Base-by-base conservation (phyloP, 1,140 invertebrate genomes). In the Sycobia sp. region DNA sequence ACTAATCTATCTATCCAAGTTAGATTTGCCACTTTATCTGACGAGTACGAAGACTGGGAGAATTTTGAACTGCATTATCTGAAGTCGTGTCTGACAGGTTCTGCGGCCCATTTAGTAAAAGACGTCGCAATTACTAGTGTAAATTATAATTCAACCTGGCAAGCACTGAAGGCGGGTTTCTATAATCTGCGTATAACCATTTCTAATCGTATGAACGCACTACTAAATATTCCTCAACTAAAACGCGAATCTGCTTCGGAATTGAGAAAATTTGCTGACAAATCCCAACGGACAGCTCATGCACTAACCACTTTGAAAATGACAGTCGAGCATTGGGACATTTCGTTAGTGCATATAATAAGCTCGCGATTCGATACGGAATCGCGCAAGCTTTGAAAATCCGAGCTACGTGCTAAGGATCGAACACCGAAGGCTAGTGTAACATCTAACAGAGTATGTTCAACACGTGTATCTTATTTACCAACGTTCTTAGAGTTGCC, bases 131-230 rank as follows among this genome's bases (percentile, higher is more conserved):
- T 36, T 7, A 46, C 41, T 0, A 36, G 32, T 1, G 49, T n/a
- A 0, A 61, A 61, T 44, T 61, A 61, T 44, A 13, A 3, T 16
- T 27, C 59, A 3, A 29, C 59, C 1, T 62, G 60, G 60, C 2
- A 34, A 22, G 1, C 41, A n/a, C 38, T 62, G 16, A 16, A 23
- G 3, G n/a, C 46, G 1, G 20, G 51, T 8, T 55, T 46, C 11
- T 25, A 54, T 32, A 55, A 62, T 55, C 18, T 18, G 2, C 39
- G 50, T 2, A 7, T 38, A n/a, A n/a, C n/a, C n/a, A n/a, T n/a
- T n/a, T n/a, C n/a, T n/a, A n/a, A n/a, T n/a, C n/a, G n/a, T n/a
- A 3, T 62, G 23, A 23, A 47, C 22, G 22, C 22, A 7, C 44
- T 47, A 13, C 10, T 47, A 25, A 36, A 36, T 44, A 7, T 57